A percentile compares a stretch with the other conserved stretches of the same genome.
phyloP scores from a whole-genome alignment of 2,888 invertebrate genomes.

The Cataglyphis rosenhaueri region DNA sequence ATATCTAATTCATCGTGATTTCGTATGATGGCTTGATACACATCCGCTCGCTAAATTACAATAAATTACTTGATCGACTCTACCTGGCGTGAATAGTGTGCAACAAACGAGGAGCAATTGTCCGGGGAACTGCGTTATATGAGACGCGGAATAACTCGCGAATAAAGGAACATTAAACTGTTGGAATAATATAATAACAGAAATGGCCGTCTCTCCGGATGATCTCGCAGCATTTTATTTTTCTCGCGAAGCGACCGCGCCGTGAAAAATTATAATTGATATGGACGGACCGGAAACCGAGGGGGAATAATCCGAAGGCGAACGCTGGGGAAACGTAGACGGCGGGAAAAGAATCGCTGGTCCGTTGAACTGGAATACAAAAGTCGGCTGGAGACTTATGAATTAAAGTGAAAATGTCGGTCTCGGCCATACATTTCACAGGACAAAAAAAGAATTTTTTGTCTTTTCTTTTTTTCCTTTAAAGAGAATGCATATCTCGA shows the following conservation, averaged over 20 bases:
- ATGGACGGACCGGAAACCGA: constrained; percentile 56
- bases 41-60: constrained; percentile 32
- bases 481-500: constrained; percentile 30
- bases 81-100: constrained; percentile 1
- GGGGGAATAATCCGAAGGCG: constrained; percentile 49
- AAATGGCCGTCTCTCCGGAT: constrained; percentile 36
- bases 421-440: constrained; percentile 9
- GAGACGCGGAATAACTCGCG: constrained; percentile 44
- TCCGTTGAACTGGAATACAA: constrained; percentile 49
- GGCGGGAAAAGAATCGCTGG: constrained; percentile 43
- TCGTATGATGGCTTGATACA: background rate
- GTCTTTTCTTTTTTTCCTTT: constrained; percentile 15
- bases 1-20: constrained; percentile 14
- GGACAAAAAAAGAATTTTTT: background rate
- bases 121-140: constrained; percentile 24
- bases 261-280: constrained; percentile 67
- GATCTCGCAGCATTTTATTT: constrained; percentile 53
- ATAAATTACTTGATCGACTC: constrained; percentile 47
- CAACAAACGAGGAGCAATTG: constrained; percentile 43
- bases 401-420: constrained; percentile 50
- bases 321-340: constrained; percentile 43
- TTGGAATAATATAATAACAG: constrained; percentile 59
- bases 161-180: constrained; percentile 50
- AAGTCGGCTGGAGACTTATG: constrained; percentile 57
- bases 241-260: constrained; percentile 39